phyloP scores from a whole-genome alignment of 2,797 vertebrate genomes.

The Rhynchotus rufescens region DNA sequence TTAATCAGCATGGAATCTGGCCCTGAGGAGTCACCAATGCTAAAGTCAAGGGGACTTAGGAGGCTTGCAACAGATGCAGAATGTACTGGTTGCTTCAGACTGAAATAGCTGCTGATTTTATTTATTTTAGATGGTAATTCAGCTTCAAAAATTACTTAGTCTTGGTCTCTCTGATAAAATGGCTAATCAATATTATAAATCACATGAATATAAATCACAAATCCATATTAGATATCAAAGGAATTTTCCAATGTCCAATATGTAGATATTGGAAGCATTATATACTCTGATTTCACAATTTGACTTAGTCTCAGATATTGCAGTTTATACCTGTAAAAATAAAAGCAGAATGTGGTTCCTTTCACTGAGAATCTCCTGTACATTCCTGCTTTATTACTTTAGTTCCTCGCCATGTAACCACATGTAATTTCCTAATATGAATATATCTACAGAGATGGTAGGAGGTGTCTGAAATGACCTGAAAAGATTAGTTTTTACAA shows the following conservation, averaged over 20 bases:
- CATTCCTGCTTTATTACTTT: not conserved
- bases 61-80: not conserved
- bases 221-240: not conserved
- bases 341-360: not conserved
- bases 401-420: not conserved
- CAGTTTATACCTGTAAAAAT: not conserved
- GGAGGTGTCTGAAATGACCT: not conserved
- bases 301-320: not conserved
- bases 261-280: not conserved
- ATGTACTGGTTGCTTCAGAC: not conserved
- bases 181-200: not conserved
- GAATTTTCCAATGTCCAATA: not conserved
- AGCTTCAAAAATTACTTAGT: not conserved
- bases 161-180: not conserved
- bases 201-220: not conserved
- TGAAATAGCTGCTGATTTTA: not conserved
- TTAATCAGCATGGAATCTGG: conserved; percentile 45
- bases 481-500: not conserved
- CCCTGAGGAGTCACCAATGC: not conserved
- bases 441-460: not conserved
- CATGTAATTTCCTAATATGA: not conserved
- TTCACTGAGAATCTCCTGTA: not conserved
- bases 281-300: not conserved
- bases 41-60: not conserved
- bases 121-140: not conserved